phyloP scores from a whole-genome alignment of 2,888 invertebrate genomes.

The Dilophus febrilis region DNA sequence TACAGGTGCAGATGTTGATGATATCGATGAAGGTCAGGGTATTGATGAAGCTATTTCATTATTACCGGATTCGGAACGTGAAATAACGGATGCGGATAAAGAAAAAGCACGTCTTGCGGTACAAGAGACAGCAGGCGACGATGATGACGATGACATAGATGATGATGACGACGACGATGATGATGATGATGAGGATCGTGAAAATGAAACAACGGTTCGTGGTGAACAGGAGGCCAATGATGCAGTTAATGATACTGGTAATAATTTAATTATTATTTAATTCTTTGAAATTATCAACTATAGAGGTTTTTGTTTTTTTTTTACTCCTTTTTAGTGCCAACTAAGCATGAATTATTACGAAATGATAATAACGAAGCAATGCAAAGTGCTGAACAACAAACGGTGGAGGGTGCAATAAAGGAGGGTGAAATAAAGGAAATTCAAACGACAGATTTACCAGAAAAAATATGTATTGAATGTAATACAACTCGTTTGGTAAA shows the following conservation, averaged over 20 bases:
- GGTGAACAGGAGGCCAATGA: conserved; percentile 23
- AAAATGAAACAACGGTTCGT: conserved; percentile 17
- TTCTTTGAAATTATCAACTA: too few species aligned
- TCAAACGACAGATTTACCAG: conserved; percentile 14
- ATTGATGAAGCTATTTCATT: conserved; percentile 51
- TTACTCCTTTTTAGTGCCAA: too few species aligned
- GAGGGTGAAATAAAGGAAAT: conserved; percentile 31
- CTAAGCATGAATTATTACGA: too few species aligned
- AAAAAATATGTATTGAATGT: conserved; percentile 34
- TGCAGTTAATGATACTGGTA: conserved; percentile 11
- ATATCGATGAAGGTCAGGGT: conserved; percentile 33
- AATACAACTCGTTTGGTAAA: conserved; percentile 23
- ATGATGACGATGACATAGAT: conserved; percentile 9
- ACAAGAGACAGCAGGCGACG: conserved; percentile 23
- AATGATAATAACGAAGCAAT: conserved; percentile 40
- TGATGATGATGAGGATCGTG: conserved; percentile 12
- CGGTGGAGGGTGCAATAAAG: conserved; percentile 19
- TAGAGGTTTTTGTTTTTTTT: too few species aligned
- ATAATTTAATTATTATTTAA: conserved; percentile 10
- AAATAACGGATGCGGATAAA: conserved; percentile 49
- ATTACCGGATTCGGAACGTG: conserved; percentile 48
- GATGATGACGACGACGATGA: conserved; percentile 5
- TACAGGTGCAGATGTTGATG: conserved; percentile 32
- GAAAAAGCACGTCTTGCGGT: conserved; percentile 34
- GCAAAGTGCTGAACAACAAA: conserved; percentile 28